A percentile compares a stretch with the other conserved stretches of the same genome.
Conservation (phyloP, 1,140 invertebrate species). For the Thaumetopoea pityocampa region DNA sequence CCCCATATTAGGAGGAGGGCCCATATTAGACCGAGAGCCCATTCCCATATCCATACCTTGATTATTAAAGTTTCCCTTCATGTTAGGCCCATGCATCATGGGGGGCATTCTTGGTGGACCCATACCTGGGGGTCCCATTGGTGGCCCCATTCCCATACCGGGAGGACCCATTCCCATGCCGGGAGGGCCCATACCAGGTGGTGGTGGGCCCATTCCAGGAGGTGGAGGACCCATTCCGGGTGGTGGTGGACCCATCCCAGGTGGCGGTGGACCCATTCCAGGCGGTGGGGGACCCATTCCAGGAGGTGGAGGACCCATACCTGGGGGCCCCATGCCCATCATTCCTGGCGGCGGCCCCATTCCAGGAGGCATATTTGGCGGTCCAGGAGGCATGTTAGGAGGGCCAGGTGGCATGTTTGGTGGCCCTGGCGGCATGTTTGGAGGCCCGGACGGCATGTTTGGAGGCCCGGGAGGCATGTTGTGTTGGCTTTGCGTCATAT, state of each 20-base stretch:
- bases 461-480: constrained; percentile 6
- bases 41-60: constrained; percentile 52
- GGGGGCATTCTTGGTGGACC: constrained; percentile 37
- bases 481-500: too few species aligned
- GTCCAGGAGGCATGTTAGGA: constrained; percentile 5
- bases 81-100: constrained; percentile 36
- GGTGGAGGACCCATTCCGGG: constrained; percentile 41
- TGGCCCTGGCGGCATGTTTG: constrained; percentile 22
- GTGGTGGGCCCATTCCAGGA: constrained; percentile 36
- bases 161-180: constrained; percentile 35
- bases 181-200: constrained; percentile 42
- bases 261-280: constrained; percentile 18
- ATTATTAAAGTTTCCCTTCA: constrained; percentile 38
- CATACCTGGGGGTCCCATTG: constrained; percentile 49
- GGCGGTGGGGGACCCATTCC: constrained; percentile 36
- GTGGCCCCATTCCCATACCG: constrained; percentile 35
- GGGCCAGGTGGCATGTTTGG: constrained; percentile 21
- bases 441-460: constrained; percentile 1
- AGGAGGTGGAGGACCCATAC: constrained; percentile 33
- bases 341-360: constrained; percentile 31
- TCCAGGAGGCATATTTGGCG: constrained; percentile 15
- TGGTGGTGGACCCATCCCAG: constrained; percentile 42
- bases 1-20: constrained; percentile 38
- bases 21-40: constrained; percentile 47
- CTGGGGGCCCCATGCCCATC: constrained; percentile 32